Evolutionary conservation across 2,113 vertebrate genomes (phyloP).

Genomic region (Regulus satrapa): DNA sequence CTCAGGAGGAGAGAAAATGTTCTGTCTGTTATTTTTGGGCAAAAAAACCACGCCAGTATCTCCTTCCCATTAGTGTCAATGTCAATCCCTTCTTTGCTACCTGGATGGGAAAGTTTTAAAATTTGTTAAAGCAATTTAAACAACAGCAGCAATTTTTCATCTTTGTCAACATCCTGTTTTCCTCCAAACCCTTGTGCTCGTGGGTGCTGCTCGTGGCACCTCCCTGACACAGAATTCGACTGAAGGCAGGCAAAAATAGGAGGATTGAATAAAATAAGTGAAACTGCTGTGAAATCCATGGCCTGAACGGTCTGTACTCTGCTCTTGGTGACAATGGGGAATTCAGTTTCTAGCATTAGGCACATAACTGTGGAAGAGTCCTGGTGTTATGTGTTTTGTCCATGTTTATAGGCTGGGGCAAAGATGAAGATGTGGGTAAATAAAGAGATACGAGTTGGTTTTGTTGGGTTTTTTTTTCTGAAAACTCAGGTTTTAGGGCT

Average conservation of each 20-base stretch:
- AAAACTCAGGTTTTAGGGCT: background rate
- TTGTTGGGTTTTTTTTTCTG: background rate
- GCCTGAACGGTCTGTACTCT: background rate
- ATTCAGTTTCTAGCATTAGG: background rate
- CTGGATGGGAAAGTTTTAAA: background rate
- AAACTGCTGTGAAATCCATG: background rate
- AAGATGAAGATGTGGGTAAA: background rate
- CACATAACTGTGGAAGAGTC: accelerated
- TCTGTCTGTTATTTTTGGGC: background rate
- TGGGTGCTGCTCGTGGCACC: background rate
- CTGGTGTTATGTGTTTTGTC: background rate
- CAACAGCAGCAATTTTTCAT: background rate
- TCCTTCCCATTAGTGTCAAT: background rate
- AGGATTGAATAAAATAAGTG: background rate
- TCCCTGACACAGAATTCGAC: background rate
- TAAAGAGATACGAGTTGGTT: background rate
- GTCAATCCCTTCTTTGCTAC: background rate
- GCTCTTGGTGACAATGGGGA: background rate
- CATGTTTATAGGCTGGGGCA: background rate
- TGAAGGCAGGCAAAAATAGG: background rate
- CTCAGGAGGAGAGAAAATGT: background rate
- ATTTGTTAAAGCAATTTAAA: background rate
- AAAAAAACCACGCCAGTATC: background rate
- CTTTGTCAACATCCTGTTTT: background rate
- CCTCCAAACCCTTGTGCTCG: background rate